Evolutionary conservation across 2,797 vertebrate species (phyloP), one percentile per base, ranked within the genome.

Genomic region (Lagodon rhomboides): DNA sequence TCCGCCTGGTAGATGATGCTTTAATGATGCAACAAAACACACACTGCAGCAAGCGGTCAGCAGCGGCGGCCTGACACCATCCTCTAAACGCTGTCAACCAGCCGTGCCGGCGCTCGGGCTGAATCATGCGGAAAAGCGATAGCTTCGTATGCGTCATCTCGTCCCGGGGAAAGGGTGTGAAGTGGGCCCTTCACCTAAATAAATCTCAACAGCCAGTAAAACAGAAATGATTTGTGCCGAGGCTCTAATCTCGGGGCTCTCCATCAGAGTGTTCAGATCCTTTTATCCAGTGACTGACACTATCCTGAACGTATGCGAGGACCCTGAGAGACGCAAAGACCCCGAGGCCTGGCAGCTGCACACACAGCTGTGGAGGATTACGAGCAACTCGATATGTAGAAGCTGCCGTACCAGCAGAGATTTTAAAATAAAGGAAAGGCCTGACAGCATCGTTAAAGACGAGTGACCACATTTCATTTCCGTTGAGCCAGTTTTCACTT

Each of bases 111-210:
- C 34, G 25, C 49, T 5, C 58, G 6, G 82, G 54, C 77, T 79
- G 84, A 84, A 77, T 79, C 74, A 65, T 27, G 69, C 46, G 63
- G 73, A 68, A 38, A 44, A 80, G 69, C 23, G 59, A 80, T 54
- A 38, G 77, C 78, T 75, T 30, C 53, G 47, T 62, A 55, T 75
- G 84, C 16, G 69, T 85, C 85, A 81, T 67, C 64, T 0, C 38
- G 80, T 76, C 64, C 73, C 27, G 16, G 20, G 56, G 75, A 79
- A 38, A 20, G 43, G 44, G 44, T 18, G 76, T 34, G 68, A 79
- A 82, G 80, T 60, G 73, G 77, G 47, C n/a, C 60, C 59, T 61
- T 69, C 74, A 41, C 75, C 64, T 5, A 41, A 59, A 69, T 23
- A 62, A 50, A 73, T n/a, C 62, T 71, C 59, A n/a, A 20, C 68